Base-by-base conservation (phyloP, 2,797 vertebrate genomes). In the Characodon lateralis region DNA sequence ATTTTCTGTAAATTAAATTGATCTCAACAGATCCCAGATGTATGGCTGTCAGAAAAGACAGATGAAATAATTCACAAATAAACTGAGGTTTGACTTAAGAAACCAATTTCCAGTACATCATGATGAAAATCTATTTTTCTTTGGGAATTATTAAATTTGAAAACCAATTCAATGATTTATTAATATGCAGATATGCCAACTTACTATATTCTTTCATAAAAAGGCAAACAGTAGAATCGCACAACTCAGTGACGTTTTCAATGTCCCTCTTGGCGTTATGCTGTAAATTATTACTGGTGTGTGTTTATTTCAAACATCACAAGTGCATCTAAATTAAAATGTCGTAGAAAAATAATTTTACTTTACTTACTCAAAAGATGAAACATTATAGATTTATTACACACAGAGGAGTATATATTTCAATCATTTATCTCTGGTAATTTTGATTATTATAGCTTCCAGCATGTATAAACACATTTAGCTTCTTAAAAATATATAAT, bases 1-100 rank as follows among this genome's bases (percentile, higher is more conserved):
- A 7, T 31, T 80, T 79, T 76, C 69, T 79, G 51, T 74, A 48
- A 48, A 71, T 75, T 9, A 70, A 74, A 63, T 13, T 66, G 35
- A 46, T 46, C 22, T 26, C 24, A 16, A 7, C 20, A 63, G 10
- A 13, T 28, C 22, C 66, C 16, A 81, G 24, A 48, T 79, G 35
- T 72, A 77, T 31, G 79, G 12, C 68, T 77, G 50, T 65, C 65
- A 65, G 35, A 79, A 10, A 35, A 16, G 5, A 66, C 68, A 48
- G 8, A 74, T 81, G 24, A 68, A 59, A 59, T 13, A 26, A 26
- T 26, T 59, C 14, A 5, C 58, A 0, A 85, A 86, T 79, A 80
- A 79, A 79, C 2, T 4, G 8, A 3, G 56, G 1, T 76, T 48
- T 83, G 73, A 28, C 69, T 78, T 2, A 35, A 35, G 48, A 6